phyloP scores from a whole-genome alignment of 2,113 vertebrate species.

The Rattus norvegicus region DNA sequence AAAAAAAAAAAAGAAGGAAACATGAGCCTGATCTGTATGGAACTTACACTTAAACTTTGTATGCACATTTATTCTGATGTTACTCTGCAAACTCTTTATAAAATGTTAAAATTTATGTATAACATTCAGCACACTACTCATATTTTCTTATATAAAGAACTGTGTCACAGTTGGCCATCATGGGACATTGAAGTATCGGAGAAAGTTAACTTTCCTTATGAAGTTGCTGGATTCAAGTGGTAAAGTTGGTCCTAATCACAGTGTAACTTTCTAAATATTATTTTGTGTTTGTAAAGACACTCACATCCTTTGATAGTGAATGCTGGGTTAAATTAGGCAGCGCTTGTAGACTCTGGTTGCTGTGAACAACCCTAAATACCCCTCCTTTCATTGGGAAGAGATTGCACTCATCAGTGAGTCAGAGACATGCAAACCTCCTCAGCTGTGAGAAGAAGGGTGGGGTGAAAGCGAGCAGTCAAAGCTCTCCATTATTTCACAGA shows the following conservation, averaged over 20 bases:
- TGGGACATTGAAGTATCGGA: neutral
- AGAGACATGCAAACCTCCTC: conserved; percentile 41
- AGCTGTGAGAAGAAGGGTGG: conserved; percentile 36
- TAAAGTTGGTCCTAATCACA: conserved; percentile 59
- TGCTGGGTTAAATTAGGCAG: conserved; percentile 46
- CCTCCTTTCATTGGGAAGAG: conserved; percentile 70
- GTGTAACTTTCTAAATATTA: conserved; percentile 50
- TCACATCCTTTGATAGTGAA: conserved; percentile 43
- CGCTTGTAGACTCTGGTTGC: conserved; percentile 51
- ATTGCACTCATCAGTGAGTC: conserved; percentile 44
- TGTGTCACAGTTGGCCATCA: neutral
- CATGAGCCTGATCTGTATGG: neutral
- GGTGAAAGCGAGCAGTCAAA: conserved; percentile 35
- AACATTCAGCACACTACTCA: neutral
- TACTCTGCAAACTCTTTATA: neutral
- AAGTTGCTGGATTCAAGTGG: neutral
- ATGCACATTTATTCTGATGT: neutral
- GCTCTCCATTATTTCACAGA: neutral
- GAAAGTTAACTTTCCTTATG: conserved; percentile 6
- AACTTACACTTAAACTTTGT: conserved; percentile 32
- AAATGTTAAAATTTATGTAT: neutral
- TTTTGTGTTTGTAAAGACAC: conserved; percentile 61
- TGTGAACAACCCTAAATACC: conserved; percentile 60
- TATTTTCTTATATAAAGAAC: neutral
- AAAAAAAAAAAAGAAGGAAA: neutral